phyloP scores from a whole-genome alignment of 2,888 invertebrate genomes.

The Ophion obscuratus region DNA sequence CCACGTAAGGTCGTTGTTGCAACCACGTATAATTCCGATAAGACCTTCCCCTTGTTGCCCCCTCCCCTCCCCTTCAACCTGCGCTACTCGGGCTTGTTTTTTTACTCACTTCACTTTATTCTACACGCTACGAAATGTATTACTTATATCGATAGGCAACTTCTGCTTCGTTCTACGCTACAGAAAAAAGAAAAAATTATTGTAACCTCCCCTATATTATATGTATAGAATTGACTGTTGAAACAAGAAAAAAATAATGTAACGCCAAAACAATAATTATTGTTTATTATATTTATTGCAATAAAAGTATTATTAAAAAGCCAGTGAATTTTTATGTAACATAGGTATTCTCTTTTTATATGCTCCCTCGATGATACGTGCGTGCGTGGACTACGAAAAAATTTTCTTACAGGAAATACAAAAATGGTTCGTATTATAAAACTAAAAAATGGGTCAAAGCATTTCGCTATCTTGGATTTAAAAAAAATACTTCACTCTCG shows the following conservation, averaged over 20 bases:
- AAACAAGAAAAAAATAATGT: conserved; percentile 71
- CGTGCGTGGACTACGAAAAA: background rate
- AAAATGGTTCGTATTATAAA: conserved; percentile 26
- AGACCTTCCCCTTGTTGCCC: conserved; percentile 22
- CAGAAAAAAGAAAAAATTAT: conserved; percentile 72
- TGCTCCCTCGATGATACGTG: background rate
- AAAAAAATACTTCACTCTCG: background rate
- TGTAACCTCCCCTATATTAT: conserved; percentile 73
- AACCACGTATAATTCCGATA: conserved; percentile 42
- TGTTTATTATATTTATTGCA: conserved; percentile 81
- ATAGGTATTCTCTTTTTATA: conserved; percentile 8
- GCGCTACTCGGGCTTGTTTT: conserved; percentile 64
- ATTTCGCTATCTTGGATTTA: background rate
- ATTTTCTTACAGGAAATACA: conserved; percentile 9
- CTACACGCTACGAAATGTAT: conserved; percentile 76
- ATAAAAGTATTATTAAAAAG: conserved; percentile 79
- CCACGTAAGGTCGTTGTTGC: conserved; percentile 14
- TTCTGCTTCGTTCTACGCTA: conserved; percentile 77
- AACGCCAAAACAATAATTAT: conserved; percentile 80
- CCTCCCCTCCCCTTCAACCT: conserved; percentile 2
- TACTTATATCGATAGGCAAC: conserved; percentile 75
- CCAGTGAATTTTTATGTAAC: conserved; percentile 4
- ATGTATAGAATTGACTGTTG: conserved; percentile 80
- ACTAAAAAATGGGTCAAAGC: conserved; percentile 7
- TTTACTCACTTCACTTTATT: conserved; percentile 72